Evolutionary conservation across 2,113 vertebrate genomes (phyloP), one percentile per base, ranked within the genome.

Genomic region (Aspiorhynchus laticeps): DNA sequence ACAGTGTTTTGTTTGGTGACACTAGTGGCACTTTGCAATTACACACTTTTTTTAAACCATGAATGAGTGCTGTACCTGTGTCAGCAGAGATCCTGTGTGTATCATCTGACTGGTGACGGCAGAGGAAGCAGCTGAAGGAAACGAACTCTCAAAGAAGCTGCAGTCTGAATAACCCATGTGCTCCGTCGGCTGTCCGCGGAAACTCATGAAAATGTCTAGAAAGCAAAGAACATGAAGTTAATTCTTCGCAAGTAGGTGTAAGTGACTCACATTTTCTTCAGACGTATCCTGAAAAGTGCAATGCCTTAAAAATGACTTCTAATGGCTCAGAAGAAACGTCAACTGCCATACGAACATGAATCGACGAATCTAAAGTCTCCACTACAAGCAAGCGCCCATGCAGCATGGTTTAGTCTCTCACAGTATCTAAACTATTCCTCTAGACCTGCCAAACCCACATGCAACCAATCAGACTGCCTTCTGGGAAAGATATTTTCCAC

Each of bases 151-250:
- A 69, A 93, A 95, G 90, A 92, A 95, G 46, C 90, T 90, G 73
- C 84, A 95, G 90, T 95, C 94, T 33, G 91, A 67, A 90, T 93
- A 95, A 85, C 51, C 86, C 26, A 80, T 63, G 86, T 93, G 93
- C 56, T 94, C 93, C 11, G 79, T 78, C 59, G 94, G 81, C 86
- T 93, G 92, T 12, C 90, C 90, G 15, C 93, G 91, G 74, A 89
- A 93, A 90, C 91, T 95, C 90, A 93, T 87, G 76, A 95, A 96
- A 80, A 96, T 94, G 89, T 95, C 95, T 96, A 10, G 90, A 33
- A 43, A 87, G 59, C 88, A 86, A 46, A 6, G 28, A n/a, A 48
- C 21, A 26, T 7, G 12, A 10, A 12, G 53, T 61, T 63, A 15
- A 38, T 26, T 28, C 43, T 75, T 36, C 7, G 0, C 65, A 36